Conservation (phyloP, 2,888 invertebrate species). For the Shargacucullia verbasci region DNA sequence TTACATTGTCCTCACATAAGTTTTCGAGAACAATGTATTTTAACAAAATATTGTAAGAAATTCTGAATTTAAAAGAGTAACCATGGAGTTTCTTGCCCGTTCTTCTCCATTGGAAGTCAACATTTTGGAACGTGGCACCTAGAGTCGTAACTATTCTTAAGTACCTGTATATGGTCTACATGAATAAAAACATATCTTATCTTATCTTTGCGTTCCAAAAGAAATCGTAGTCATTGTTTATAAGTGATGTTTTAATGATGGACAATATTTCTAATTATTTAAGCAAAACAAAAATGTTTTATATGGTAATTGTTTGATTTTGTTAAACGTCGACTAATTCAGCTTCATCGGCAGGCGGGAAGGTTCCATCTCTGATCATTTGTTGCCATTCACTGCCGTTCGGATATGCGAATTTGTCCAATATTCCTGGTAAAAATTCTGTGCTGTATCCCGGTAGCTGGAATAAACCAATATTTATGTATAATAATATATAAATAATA, state of each 20-base stretch:
- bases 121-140: too few species aligned
- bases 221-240: constrained; percentile 58
- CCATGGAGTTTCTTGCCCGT: too few species aligned
- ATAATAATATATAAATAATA: too few species aligned
- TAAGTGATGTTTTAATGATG: constrained; percentile 25
- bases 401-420: constrained; percentile 93
- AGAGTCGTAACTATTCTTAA: too few species aligned
- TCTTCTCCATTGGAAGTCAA: too few species aligned
- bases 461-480: constrained; percentile 58
- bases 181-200: constrained; percentile 87
- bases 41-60: too few species aligned
- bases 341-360: constrained; percentile 85
- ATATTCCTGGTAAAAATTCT: constrained; percentile 91
- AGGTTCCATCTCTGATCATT: constrained; percentile 90
- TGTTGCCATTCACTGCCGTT: constrained; percentile 93
- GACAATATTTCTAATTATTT: constrained; percentile 29
- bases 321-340: constrained; percentile 75
- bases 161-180: too few species aligned
- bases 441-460: constrained; percentile 95
- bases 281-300: constrained; percentile 29
- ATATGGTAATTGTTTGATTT: not conserved
- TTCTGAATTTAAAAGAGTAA: too few species aligned
- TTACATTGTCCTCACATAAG: too few species aligned
- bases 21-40: too few species aligned
- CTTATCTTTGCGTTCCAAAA: constrained; percentile 85